These are phyloP conservation scores for Apamea monoglypha DNA, from an alignment of 2,888 invertebrate species.

Conservation along the genomic window DNA sequence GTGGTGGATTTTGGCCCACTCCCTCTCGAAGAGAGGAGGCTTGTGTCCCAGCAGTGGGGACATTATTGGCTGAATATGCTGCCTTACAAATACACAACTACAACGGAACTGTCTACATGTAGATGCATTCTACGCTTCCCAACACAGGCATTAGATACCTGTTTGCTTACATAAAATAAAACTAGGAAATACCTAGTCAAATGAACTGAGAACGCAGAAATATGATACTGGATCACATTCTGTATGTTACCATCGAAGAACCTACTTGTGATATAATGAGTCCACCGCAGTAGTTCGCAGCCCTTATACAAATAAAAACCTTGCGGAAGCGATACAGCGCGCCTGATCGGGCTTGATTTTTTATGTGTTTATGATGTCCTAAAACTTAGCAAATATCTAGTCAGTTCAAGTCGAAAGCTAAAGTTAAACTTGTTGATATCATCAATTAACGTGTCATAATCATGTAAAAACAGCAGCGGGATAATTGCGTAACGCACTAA, in stretches of 20 bases:
- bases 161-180: slow-evolving; percentile 23
- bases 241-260: slow-evolving; percentile 1
- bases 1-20: background rate
- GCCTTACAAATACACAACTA: background rate
- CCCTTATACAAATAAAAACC: background rate
- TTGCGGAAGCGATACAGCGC: background rate
- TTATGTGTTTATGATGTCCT: background rate
- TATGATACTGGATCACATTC: slow-evolving; percentile 11
- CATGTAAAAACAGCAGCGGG: background rate
- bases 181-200: slow-evolving; percentile 24
- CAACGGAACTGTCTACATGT: background rate
- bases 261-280: slow-evolving; percentile 4
- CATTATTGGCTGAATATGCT: background rate
- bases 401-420: background rate
- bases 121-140: background rate
- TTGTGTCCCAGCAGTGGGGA: background rate
- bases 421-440: background rate
- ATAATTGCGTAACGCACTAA: background rate
- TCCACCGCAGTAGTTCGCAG: background rate
- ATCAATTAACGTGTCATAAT: background rate
- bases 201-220: slow-evolving; percentile 28
- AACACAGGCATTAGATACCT: background rate
- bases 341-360: background rate
- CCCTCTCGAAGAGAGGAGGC: background rate
- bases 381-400: background rate